Evolutionary conservation across 2,797 vertebrate species (phyloP).

Genomic region (Tenualosa thibaudeaui): DNA sequence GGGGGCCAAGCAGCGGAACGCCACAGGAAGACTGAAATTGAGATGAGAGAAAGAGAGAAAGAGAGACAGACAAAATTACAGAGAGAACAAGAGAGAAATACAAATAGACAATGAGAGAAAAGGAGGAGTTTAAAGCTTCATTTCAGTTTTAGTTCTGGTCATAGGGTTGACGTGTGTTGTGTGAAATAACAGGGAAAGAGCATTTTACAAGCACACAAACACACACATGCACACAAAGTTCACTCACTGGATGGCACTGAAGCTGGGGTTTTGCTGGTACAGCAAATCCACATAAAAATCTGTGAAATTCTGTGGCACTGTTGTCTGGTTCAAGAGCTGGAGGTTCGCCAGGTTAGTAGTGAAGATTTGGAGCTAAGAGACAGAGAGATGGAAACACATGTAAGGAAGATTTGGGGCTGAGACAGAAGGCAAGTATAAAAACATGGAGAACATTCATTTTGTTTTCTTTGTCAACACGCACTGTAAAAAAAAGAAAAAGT

Average conservation of each 20-base stretch:
- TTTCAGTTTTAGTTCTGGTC: too few relatives aligned
- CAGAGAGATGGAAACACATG: background rate
- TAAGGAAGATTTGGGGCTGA: too few relatives aligned
- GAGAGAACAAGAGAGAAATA: background rate
- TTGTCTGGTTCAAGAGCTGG: slow-evolving; percentile 56
- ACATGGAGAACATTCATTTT: too few relatives aligned
- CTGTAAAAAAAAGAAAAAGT: too few relatives aligned
- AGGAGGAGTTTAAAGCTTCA: too few relatives aligned
- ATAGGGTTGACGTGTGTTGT: too few relatives aligned
- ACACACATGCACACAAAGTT: background rate
- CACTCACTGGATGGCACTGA: slow-evolving; percentile 69
- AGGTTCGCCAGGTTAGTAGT: slow-evolving; percentile 66
- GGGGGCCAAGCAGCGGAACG: slow-evolving; percentile 60
- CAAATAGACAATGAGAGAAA: background rate
- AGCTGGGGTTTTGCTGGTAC: slow-evolving; percentile 64
- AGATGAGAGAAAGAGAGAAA: too few relatives aligned
- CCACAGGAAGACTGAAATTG: slow-evolving; percentile 55
- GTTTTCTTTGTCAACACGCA: too few relatives aligned
- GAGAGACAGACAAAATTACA: too few relatives aligned
- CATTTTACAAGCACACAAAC: background rate
- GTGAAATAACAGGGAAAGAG: too few relatives aligned
- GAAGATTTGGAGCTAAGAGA: slow-evolving; percentile 63
- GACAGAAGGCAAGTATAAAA: too few relatives aligned
- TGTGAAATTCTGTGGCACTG: slow-evolving; percentile 58
- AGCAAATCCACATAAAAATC: slow-evolving; percentile 62